Evolutionary conservation across 2,888 invertebrate genomes (phyloP), one percentile per base, ranked within the genome.

Genomic region (Lasioglossum figueresi): DNA sequence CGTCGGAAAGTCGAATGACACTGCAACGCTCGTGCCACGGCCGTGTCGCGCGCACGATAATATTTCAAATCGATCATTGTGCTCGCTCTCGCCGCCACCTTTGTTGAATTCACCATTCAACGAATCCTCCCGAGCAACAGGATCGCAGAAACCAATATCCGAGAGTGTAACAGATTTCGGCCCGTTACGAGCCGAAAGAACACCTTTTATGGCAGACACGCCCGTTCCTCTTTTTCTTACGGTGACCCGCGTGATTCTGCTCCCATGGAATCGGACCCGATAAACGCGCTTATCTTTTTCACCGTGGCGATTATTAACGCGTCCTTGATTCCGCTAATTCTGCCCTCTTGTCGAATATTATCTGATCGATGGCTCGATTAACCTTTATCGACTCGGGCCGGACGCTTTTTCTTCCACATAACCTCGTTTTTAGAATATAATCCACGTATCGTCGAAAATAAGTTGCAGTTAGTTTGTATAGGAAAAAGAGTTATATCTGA

Each of bases 71-170:
- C 72, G 72, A 72, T 72, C 70, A 70, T 70, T 40, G 70, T 70
- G 70, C n/a, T 56, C n/a, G 56, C 56, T 56, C 56, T 56, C n/a
- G 23, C 37, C 40, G 37, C 37, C 70, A n/a, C 37, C 70, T 40
- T 70, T 40, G 70, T 70, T 34, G 23, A 14, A 52, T 6, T 73
- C 31, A 16, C 48, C 37, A 52, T 77, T 77, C 66, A 37, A 27
- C 6, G n/a, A 12, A 40, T 40, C 71, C 27, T 31, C 2, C 45
- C 43, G 56, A 75, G 79, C 80, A 80, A 85, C 83, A 83, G 80
- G 34, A 68, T 78, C 79, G 37, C 52, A 66, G 73, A 76, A 79
- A 72, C 85, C 76, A n/a, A 79, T 71, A 86, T 63, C 84, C 59
- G 37, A 71, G 31, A 68, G 75, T 31, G 63, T 34, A 45, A 59